Percentiles rank a stretch among this genome's conserved stretches.
phyloP scores from a whole-genome alignment of 2,797 vertebrate species.

The Halcyon chelicuti region DNA sequence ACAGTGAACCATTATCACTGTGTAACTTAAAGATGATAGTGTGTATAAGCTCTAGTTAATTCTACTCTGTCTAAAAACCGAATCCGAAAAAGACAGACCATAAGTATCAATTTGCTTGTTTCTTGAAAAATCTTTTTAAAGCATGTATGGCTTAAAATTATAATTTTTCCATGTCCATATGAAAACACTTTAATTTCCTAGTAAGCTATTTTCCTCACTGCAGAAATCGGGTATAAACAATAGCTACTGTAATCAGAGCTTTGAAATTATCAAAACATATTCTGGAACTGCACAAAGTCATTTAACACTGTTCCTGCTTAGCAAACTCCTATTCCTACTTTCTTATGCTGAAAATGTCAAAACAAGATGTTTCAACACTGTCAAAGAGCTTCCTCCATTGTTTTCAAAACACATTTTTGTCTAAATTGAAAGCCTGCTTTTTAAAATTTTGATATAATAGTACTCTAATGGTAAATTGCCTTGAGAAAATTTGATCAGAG shows the following conservation, averaged over 20 bases:
- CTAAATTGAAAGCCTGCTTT: conserved; percentile 1
- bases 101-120: neutral
- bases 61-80: neutral
- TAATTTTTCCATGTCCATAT: neutral
- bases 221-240: conserved; percentile 1
- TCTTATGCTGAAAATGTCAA: conserved; percentile 46
- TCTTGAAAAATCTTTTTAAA: neutral
- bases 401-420: conserved; percentile 50
- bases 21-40: neutral
- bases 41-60: neutral
- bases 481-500: neutral
- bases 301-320: neutral
- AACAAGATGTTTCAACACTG: conserved; percentile 35
- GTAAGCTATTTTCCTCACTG: neutral
- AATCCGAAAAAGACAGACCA: neutral
- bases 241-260: neutral
- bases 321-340: neutral
- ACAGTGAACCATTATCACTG: neutral
- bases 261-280: conserved; percentile 8
- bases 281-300: neutral
- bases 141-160: neutral
- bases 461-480: neutral
- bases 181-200: neutral
- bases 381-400: conserved; percentile 24
- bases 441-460: neutral